Evolutionary conservation across 2,113 vertebrate genomes (phyloP).

Genomic region (Scopus umbretta): DNA sequence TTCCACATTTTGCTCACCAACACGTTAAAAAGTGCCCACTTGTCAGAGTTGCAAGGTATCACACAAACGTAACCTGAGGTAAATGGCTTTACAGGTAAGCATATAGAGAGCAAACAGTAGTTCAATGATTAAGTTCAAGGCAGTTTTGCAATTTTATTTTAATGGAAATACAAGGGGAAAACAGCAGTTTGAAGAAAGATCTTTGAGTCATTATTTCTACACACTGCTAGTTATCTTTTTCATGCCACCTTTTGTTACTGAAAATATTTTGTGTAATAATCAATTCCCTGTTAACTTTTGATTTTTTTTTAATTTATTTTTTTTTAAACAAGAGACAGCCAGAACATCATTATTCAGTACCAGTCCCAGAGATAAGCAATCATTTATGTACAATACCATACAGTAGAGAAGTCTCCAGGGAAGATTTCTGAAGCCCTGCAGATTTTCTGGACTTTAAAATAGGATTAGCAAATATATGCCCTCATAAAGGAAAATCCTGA

Average conservation of each 20-base stretch:
- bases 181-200: background rate
- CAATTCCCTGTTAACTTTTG: background rate
- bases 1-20: background rate
- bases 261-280: background rate
- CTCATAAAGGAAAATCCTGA: background rate
- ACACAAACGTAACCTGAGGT: background rate
- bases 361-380: background rate
- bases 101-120: background rate
- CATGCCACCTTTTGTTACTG: background rate
- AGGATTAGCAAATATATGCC: background rate
- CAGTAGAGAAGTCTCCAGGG: rapidly evolving
- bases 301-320: background rate
- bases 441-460: background rate
- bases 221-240: background rate
- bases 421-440: background rate
- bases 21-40: background rate
- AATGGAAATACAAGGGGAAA: background rate
- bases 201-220: background rate
- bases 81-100: background rate
- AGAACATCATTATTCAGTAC: background rate
- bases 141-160: background rate
- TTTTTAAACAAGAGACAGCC: background rate
- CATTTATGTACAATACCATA: background rate
- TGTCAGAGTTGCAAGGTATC: background rate
- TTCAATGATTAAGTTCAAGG: background rate